Conservation (phyloP, 2,113 vertebrate species). For the Cygnus atratus region DNA sequence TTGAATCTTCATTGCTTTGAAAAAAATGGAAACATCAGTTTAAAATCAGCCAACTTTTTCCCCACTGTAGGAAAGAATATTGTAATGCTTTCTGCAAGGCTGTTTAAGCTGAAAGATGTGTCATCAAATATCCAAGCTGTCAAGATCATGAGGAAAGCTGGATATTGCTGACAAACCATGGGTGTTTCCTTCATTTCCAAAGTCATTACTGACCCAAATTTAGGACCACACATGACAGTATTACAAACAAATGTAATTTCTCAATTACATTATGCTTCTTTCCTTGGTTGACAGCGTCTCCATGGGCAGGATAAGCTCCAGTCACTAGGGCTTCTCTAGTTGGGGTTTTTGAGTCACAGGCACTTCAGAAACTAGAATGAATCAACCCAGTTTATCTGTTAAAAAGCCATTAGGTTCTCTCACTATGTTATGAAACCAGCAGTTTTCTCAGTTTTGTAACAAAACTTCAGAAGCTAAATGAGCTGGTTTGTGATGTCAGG, state of each 20-base stretch:
- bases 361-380: not conserved
- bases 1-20: not conserved
- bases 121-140: not conserved
- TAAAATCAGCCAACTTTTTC: not conserved
- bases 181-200: not conserved
- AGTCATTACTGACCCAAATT: not conserved
- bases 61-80: not conserved
- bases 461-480: not conserved
- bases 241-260: not conserved
- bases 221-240: not conserved
- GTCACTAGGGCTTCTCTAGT: fast-evolving
- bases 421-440: not conserved
- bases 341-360: not conserved
- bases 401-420: not conserved
- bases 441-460: not conserved
- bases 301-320: fast-evolving
- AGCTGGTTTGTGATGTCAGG: not conserved
- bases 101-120: not conserved
- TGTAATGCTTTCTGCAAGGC: not conserved
- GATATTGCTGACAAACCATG: not conserved
- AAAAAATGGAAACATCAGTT: not conserved
- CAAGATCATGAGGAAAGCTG: not conserved
- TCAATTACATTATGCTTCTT: not conserved
- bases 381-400: not conserved
- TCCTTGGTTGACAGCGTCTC: not conserved